Conservation (phyloP, 2,113 vertebrate genomes). For the Cyanistes caeruleus region DNA sequence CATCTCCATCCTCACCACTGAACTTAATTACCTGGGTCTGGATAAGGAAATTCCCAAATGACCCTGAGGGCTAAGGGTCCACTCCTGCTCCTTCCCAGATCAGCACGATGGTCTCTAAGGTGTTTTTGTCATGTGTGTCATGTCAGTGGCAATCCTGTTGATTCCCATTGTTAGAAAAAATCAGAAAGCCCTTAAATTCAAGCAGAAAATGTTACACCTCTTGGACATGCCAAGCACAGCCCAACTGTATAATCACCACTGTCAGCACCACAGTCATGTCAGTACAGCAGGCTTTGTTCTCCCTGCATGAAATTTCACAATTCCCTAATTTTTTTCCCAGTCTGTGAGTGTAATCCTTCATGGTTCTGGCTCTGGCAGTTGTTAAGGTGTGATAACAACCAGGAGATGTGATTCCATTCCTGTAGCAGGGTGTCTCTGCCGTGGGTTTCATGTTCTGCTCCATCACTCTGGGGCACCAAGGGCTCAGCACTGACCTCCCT, state of each 20-base stretch:
- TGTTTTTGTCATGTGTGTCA: neutral
- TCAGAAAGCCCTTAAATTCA: neutral
- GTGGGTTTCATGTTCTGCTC: neutral
- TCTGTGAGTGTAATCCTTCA: neutral
- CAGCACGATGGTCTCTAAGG: neutral
- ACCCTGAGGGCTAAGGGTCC: neutral
- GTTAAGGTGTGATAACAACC: neutral
- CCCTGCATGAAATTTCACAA: neutral
- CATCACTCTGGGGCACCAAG: neutral
- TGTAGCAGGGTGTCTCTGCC: neutral
- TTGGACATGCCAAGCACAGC: neutral
- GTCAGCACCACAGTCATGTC: neutral
- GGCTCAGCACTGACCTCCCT: neutral
- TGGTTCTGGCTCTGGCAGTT: neutral
- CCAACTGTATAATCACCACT: neutral
- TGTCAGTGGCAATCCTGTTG: neutral
- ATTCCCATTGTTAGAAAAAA: neutral
- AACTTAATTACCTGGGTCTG: neutral
- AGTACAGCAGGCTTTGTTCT: neutral
- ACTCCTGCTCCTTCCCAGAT: neutral
- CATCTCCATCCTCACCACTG: neutral
- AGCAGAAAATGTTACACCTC: neutral
- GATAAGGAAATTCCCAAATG: neutral
- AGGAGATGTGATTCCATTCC: neutral
- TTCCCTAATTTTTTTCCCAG: neutral